Percentiles rank a stretch among this genome's conserved stretches.
Evolutionary conservation across 2,888 invertebrate genomes (phyloP).

Genomic region (Altica lythri): DNA sequence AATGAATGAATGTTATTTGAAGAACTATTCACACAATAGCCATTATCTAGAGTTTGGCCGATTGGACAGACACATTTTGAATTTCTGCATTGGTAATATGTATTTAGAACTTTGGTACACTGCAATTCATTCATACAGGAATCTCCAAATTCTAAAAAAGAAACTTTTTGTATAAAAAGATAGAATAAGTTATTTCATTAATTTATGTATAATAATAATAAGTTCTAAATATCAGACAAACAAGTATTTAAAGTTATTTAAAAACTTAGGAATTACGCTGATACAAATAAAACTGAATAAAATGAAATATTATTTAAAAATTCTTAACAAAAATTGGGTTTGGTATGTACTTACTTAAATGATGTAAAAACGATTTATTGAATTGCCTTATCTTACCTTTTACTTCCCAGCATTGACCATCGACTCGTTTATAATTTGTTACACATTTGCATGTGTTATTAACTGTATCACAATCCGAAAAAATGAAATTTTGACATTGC

Average conservation of each 20-base stretch:
- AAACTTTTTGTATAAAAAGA: too few species aligned
- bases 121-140: slow-evolving; percentile 39
- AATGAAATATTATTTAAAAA: too few species aligned
- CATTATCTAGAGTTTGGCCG: slow-evolving; percentile 29
- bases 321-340: too few species aligned
- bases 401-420: slow-evolving; percentile 25
- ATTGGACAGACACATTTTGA: slow-evolving; percentile 43
- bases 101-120: slow-evolving; percentile 39
- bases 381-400: slow-evolving; percentile 28
- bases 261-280: too few species aligned
- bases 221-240: too few species aligned
- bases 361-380: too few species aligned
- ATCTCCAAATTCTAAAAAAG: slow-evolving; percentile 40
- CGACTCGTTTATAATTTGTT: slow-evolving; percentile 20
- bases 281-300: too few species aligned
- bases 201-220: too few species aligned
- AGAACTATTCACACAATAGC: slow-evolving; percentile 29
- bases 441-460: slow-evolving; percentile 29
- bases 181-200: too few species aligned
- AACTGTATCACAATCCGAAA: slow-evolving; percentile 30
- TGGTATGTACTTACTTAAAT: too few species aligned
- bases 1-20: slow-evolving; percentile 8
- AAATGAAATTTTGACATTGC: slow-evolving; percentile 37
- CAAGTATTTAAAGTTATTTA: too few species aligned
- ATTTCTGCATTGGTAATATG: slow-evolving; percentile 41